These are phyloP conservation scores for Arenaria interpres DNA, from an alignment of 2,113 vertebrate genomes.

Conservation along the genomic window DNA sequence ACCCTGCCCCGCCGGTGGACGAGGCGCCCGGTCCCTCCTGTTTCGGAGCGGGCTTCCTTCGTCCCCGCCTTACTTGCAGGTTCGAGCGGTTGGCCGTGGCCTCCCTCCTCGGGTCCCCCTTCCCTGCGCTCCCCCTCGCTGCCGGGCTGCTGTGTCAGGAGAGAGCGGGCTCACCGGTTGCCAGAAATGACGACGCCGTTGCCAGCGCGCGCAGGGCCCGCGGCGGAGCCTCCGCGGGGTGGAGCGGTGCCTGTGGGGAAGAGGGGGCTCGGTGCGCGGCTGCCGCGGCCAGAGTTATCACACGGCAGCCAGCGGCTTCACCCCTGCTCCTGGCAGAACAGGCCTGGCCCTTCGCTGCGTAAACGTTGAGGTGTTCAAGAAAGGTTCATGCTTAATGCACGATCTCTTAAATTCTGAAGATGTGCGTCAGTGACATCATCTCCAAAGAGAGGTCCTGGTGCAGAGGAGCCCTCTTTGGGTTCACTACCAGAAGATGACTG, in stretches of 20 bases:
- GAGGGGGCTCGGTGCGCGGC: neutral
- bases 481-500: neutral
- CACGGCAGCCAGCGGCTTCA: neutral
- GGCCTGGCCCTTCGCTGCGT: rapidly evolving
- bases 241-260: neutral
- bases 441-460: neutral
- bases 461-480: neutral
- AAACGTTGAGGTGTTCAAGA: neutral
- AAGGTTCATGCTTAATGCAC: rapidly evolving
- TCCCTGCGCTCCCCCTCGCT: neutral
- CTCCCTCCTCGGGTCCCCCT: neutral
- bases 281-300: neutral
- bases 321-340: neutral
- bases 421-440: neutral
- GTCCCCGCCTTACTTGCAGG: no score
- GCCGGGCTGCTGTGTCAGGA: neutral
- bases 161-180: neutral
- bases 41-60: neutral
- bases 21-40: neutral
- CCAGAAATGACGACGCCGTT: neutral
- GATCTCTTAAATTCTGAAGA: neutral
- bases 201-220: neutral
- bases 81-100: neutral
- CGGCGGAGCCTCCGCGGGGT: neutral
- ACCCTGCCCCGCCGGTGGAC: neutral